phyloP scores from a whole-genome alignment of 2,888 invertebrate species.

The Scaptomyza flava region DNA sequence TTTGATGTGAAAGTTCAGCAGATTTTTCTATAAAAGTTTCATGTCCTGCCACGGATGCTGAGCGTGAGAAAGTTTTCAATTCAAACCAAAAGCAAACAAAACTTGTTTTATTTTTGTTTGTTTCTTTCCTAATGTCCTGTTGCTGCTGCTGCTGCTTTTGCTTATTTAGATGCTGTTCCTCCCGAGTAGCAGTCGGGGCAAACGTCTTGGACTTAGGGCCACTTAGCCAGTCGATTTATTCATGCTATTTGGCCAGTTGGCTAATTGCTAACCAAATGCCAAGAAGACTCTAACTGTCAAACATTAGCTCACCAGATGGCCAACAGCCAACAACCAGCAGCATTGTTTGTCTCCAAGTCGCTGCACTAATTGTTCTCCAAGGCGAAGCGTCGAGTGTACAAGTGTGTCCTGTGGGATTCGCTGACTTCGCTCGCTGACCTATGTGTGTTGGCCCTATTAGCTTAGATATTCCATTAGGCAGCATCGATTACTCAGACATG shows the following conservation, averaged over 20 bases:
- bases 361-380: slow-evolving; percentile 62
- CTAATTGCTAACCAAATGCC: slow-evolving; percentile 71
- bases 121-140: slow-evolving; percentile 56
- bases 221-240: slow-evolving; percentile 70
- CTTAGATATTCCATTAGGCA: slow-evolving; percentile 77
- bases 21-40: slow-evolving; percentile 73
- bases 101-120: slow-evolving; percentile 52
- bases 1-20: slow-evolving; percentile 77
- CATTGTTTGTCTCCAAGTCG: slow-evolving; percentile 63
- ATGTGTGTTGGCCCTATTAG: slow-evolving; percentile 58
- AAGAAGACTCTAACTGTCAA: slow-evolving; percentile 49
- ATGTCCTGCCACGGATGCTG: slow-evolving; percentile 70
- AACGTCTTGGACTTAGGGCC: slow-evolving; percentile 30
- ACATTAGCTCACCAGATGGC: slow-evolving; percentile 72
- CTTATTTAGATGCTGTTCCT: slow-evolving; percentile 29
- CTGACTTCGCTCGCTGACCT: slow-evolving; percentile 17
- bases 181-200: slow-evolving; percentile 39
- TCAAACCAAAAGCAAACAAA: slow-evolving; percentile 28
- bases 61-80: slow-evolving; percentile 70
- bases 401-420: slow-evolving; percentile 8
- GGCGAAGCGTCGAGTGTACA: slow-evolving; percentile 10
- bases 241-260: slow-evolving; percentile 69
- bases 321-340: slow-evolving; percentile 56
- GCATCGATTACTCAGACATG: slow-evolving; percentile 79
- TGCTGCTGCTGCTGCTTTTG: slow-evolving; percentile 42